phyloP scores from a whole-genome alignment of 2,888 invertebrate species.

The Ctena decussata region DNA sequence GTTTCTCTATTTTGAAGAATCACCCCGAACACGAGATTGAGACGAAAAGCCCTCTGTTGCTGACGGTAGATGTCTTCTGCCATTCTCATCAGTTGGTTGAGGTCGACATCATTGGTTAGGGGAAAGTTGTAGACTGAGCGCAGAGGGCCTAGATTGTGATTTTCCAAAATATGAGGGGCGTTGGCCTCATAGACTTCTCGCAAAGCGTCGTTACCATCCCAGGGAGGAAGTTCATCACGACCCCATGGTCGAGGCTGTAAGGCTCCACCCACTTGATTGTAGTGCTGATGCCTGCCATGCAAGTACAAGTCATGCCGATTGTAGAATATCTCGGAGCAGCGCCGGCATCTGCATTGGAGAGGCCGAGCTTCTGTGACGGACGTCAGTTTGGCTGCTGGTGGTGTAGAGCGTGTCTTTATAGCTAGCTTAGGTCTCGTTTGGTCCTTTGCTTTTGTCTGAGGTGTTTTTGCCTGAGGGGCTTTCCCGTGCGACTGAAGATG shows the following conservation, averaged over 20 bases:
- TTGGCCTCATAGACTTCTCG: slow-evolving; percentile 32
- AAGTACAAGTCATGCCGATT: slow-evolving; percentile 11
- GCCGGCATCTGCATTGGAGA: neutral
- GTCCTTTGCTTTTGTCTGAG: neutral
- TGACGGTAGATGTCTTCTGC: slow-evolving; percentile 17
- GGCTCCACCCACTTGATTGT: neutral
- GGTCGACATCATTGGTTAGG: slow-evolving; percentile 18
- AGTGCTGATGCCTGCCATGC: slow-evolving; percentile 5
- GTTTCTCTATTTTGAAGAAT: slow-evolving; percentile 43
- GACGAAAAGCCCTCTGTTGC: too few relatives aligned
- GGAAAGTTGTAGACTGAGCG: slow-evolving; percentile 30
- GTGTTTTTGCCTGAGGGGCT: neutral
- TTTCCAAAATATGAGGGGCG: slow-evolving; percentile 23
- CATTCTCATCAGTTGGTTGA: slow-evolving; percentile 14
- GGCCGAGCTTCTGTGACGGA: too few relatives aligned
- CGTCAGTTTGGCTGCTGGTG: neutral
- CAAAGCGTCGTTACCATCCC: neutral
- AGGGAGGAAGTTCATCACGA: neutral
- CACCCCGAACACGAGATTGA: too few relatives aligned
- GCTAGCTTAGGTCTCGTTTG: neutral
- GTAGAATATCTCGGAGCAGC: neutral
- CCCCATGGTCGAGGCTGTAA: neutral
- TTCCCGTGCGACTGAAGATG: neutral
- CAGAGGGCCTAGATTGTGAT: slow-evolving; percentile 23
- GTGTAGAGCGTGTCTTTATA: too few relatives aligned